phyloP scores from a whole-genome alignment of 2,797 vertebrate species.

The Triplophysa yarkandensis region DNA sequence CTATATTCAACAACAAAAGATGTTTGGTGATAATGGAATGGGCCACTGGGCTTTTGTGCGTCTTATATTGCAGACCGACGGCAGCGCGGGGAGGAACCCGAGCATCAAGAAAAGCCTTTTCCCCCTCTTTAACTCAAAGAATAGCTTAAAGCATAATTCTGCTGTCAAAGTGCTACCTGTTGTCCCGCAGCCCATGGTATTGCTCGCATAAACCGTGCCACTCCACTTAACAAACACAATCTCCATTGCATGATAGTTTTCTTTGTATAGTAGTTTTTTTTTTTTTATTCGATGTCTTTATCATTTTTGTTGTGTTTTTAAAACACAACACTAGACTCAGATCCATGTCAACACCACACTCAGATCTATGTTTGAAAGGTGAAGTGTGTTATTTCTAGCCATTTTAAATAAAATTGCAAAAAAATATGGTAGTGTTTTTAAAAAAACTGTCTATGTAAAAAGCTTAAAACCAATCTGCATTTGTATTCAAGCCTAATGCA shows the following conservation, averaged over 20 bases:
- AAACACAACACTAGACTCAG: conserved; percentile 37
- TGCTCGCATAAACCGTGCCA: conserved; percentile 68
- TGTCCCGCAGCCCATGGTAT: conserved; percentile 97
- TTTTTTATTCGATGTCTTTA: conserved; percentile 11
- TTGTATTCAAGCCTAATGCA: conserved; percentile 6
- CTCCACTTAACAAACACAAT: conserved; percentile 36
- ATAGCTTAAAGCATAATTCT: conserved; percentile 98
- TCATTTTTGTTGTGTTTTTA: conserved; percentile 5
- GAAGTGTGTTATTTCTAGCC: not conserved
- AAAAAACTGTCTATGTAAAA: not conserved
- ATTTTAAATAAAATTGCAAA: not conserved
- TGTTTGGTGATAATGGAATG: conserved; percentile 70
- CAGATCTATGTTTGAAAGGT: not conserved
- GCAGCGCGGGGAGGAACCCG: conserved; percentile 93
- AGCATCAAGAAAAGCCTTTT: conserved; percentile 99
- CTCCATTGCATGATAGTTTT: conserved; percentile 50
- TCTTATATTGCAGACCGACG: conserved; percentile 96
- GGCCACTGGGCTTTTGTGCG: conserved; percentile 80
- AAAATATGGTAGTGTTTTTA: not conserved
- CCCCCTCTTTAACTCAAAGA: conserved; percentile 99
- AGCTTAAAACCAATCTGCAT: not conserved
- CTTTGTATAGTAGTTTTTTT: conserved; percentile 42
- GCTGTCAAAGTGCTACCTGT: conserved; percentile 98
- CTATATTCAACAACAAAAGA: conserved; percentile 58
- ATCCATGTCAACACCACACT: conserved; percentile 25